phyloP scores from a whole-genome alignment of 1,140 invertebrate species.

The Daktulosphaira vitifoliae region DNA sequence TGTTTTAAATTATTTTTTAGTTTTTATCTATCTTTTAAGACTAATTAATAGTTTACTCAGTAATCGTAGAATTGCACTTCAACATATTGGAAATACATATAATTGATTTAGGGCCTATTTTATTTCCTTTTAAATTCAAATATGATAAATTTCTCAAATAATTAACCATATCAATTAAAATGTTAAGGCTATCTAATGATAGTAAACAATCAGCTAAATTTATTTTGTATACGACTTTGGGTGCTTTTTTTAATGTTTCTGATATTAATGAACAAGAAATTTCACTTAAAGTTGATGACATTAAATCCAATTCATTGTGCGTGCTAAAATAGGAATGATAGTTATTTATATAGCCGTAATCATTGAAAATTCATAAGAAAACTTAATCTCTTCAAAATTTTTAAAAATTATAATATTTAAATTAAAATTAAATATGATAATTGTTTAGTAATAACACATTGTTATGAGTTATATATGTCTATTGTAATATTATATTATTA shows the following conservation, averaged over 20 bases:
- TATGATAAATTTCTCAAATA: background rate
- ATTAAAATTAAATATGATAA: no score
- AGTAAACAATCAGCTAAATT: constrained; percentile 17
- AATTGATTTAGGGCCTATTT: background rate
- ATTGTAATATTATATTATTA: no score
- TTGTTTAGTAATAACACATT: no score
- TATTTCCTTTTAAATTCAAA: constrained; percentile 19
- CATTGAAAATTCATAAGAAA: no score
- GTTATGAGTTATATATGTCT: no score
- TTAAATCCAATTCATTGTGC: background rate
- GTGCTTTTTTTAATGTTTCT: background rate
- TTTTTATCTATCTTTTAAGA: no score
- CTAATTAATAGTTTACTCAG: background rate
- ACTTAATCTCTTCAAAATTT: no score
- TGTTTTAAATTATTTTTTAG: background rate
- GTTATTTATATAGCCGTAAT: no score
- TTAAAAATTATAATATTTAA: no score
- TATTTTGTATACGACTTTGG: background rate
- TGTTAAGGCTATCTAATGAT: background rate
- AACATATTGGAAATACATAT: constrained; percentile 5
- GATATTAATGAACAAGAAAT: background rate
- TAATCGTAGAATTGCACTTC: background rate
- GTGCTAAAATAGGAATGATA: no score
- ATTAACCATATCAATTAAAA: background rate
- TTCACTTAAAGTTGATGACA: background rate